These are phyloP conservation scores for Cecropterus lyciades DNA, from an alignment of 1,140 invertebrate species.

Conservation along the genomic window DNA sequence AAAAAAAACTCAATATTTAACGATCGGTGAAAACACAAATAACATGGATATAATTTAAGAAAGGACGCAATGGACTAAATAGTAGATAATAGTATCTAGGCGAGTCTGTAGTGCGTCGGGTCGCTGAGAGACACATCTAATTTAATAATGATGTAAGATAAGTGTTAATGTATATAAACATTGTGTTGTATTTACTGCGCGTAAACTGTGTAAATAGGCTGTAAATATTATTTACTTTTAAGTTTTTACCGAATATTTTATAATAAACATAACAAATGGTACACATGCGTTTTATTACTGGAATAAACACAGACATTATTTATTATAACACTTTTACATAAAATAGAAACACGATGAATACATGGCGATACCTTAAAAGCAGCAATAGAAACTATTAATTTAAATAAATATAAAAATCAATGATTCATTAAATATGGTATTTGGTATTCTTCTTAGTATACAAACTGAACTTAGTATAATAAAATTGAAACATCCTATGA, in stretches of 20 bases:
- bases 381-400: no score
- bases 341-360: no score
- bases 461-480: neutral
- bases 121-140: neutral
- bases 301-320: no score
- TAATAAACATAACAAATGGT: slow-evolving; percentile 36
- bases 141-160: neutral
- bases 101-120: neutral
- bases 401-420: no score
- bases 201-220: slow-evolving; percentile 64
- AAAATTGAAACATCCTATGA: neutral
- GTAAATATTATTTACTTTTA: slow-evolving; percentile 65
- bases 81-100: neutral
- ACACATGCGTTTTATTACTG: slow-evolving; percentile 19
- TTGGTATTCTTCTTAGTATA: no score
- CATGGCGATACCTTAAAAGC: no score
- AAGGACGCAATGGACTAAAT: neutral
- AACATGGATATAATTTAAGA: neutral
- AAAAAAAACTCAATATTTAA: neutral
- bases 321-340: no score
- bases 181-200: slow-evolving; percentile 31
- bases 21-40: neutral
- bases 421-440: no score
- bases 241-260: slow-evolving; percentile 55
- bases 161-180: slow-evolving; percentile 48